phyloP scores from a whole-genome alignment of 2,113 vertebrate genomes.

The Eublepharis macularius region DNA sequence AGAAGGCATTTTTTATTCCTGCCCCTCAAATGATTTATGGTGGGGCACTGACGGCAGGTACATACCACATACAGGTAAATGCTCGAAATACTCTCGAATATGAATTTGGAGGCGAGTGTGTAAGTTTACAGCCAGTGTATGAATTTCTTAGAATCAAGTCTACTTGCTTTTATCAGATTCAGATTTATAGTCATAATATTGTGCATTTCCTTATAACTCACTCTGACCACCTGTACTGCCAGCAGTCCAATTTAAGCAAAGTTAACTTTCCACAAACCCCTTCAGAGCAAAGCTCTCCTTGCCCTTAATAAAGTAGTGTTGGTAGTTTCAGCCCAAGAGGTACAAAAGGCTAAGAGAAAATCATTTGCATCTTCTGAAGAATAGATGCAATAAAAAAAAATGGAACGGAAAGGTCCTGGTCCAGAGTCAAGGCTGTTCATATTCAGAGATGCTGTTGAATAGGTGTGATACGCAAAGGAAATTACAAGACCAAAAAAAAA shows the following conservation, averaged over 20 bases:
- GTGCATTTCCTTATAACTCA: not conserved
- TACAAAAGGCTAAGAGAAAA: not conserved
- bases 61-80: not conserved
- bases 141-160: not conserved
- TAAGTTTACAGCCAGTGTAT: not conserved
- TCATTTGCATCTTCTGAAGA: slow-evolving; percentile 1
- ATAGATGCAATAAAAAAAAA: not conserved
- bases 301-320: not conserved
- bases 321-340: not conserved
- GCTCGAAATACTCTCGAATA: not conserved
- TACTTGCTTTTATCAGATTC: not conserved
- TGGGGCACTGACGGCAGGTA: too few species aligned
- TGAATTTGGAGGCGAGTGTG: not conserved
- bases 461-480: not conserved
- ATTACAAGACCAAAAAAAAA: not conserved
- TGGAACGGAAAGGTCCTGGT: not conserved
- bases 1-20: too few species aligned
- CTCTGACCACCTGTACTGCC: not conserved
- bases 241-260: not conserved
- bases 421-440: not conserved
- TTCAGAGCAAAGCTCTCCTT: not conserved
- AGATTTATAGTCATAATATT: not conserved
- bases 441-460: not conserved
- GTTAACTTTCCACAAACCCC: not conserved
- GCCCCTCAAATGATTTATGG: too few species aligned